Conservation (phyloP, 2,888 invertebrate genomes). For the Thecocarcelia acutangulata region DNA sequence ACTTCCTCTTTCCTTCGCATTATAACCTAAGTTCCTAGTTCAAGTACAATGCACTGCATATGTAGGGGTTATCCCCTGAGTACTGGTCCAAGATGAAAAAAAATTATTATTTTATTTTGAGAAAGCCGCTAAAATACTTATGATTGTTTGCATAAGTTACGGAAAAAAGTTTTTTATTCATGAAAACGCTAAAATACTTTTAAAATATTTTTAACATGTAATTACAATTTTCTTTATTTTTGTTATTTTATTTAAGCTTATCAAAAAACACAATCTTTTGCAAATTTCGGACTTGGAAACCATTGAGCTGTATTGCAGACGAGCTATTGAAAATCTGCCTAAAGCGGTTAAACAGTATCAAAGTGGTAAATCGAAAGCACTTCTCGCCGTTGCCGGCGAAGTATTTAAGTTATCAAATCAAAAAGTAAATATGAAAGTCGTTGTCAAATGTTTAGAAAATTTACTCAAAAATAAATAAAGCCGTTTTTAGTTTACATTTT, state of each 20-base stretch:
- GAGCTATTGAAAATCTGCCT: conserved; percentile 85
- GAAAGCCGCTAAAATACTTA: too few relatives aligned
- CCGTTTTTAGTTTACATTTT: conserved; percentile 28
- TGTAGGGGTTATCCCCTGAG: too few relatives aligned
- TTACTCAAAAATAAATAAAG: conserved; percentile 58
- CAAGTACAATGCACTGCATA: too few relatives aligned
- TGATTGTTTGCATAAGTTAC: too few relatives aligned
- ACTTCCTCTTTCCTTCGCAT: too few relatives aligned
- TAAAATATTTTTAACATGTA: too few relatives aligned
- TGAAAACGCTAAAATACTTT: too few relatives aligned
- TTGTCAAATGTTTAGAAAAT: conserved; percentile 84
- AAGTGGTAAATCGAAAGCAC: conserved; percentile 87
- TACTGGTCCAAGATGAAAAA: too few relatives aligned
- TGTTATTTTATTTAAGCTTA: conserved; percentile 80
- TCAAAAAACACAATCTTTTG: conserved; percentile 85
- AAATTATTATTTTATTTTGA: too few relatives aligned
- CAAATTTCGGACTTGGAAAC: conserved; percentile 85
- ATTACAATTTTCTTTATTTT: not conserved
- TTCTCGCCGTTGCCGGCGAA: conserved; percentile 85
- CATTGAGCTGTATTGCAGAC: conserved; percentile 84
- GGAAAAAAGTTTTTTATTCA: not conserved
- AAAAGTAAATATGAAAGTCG: conserved; percentile 86
- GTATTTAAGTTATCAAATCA: conserved; percentile 84
- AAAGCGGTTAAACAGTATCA: conserved; percentile 86
- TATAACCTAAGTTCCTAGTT: too few relatives aligned